Evolutionary conservation across 2,888 invertebrate genomes (phyloP).

Genomic region (Spicauda simplicius): DNA sequence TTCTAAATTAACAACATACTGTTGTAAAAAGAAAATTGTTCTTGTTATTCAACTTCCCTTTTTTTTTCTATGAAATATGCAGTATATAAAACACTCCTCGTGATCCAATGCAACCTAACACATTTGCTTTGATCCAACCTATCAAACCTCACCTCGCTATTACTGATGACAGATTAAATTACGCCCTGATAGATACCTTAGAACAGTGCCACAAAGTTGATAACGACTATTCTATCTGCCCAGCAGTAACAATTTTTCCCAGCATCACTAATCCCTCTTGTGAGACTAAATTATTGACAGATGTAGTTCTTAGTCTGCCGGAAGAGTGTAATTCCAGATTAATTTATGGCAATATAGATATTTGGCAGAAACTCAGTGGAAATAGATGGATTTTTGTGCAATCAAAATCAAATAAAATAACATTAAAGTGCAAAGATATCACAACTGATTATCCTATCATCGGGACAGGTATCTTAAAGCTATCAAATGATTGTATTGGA

Average conservation of each 20-base stretch:
- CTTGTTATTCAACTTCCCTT: conserved; percentile 34
- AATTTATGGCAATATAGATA: background rate
- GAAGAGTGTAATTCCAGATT: conserved; percentile 2
- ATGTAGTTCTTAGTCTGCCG: background rate
- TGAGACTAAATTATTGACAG: conserved; percentile 10
- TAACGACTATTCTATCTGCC: conserved; percentile 4
- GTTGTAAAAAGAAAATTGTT: conserved; percentile 30
- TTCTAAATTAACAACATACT: background rate
- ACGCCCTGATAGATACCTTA: background rate
- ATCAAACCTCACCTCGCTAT: conserved; percentile 3
- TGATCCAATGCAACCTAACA: conserved; percentile 1
- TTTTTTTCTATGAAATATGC: conserved; percentile 25
- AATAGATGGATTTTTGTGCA: background rate
- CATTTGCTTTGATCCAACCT: conserved; percentile 21
- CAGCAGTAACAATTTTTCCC: background rate
- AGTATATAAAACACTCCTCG: conserved; percentile 38
- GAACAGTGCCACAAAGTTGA: conserved; percentile 2
- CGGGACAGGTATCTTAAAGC: background rate
- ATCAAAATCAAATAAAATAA: background rate
- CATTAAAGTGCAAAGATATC: background rate
- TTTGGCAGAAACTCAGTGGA: background rate
- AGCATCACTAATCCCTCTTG: conserved; percentile 3
- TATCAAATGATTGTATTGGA: conserved; percentile 1
- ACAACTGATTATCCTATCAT: background rate
- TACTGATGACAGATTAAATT: conserved; percentile 10